Percentiles rank a stretch among this genome's conserved stretches.
These are phyloP conservation scores for Polypterus senegalus DNA, from an alignment of 2,113 vertebrate species.

Conservation along the genomic window DNA sequence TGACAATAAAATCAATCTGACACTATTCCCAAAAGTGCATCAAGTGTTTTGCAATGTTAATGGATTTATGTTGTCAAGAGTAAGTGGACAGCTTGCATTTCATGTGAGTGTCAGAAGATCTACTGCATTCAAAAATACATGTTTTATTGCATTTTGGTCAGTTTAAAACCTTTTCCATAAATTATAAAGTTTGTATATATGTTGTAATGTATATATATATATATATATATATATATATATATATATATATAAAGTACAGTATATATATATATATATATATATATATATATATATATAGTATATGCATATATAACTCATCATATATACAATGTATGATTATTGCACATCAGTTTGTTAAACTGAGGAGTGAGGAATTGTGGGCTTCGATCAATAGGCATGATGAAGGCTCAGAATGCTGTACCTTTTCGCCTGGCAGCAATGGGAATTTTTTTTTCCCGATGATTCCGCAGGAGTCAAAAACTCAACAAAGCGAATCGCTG, in stretches of 20 bases:
- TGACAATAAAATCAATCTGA: slow-evolving; percentile 59
- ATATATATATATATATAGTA: too few relatives aligned
- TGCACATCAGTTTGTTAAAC: slow-evolving; percentile 17
- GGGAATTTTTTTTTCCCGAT: slow-evolving; percentile 31
- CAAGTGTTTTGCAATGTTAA: slow-evolving; percentile 46
- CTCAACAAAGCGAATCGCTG: slow-evolving; percentile 53
- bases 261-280: too few relatives aligned
- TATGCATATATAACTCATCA: too few relatives aligned
- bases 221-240: too few relatives aligned
- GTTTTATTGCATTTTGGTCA: slow-evolving; percentile 13
- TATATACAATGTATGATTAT: too few relatives aligned
- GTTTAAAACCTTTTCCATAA: slow-evolving; percentile 19
- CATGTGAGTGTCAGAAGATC: slow-evolving; percentile 11
- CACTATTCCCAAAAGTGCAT: slow-evolving; percentile 43
- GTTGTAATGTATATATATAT: too few relatives aligned
- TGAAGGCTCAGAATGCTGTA: slow-evolving; percentile 38
- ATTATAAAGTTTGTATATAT: too few relatives aligned
- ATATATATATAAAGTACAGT: too few relatives aligned
- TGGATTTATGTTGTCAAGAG: slow-evolving; percentile 24
- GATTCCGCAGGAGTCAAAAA: slow-evolving; percentile 57
- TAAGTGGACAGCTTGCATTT: neutral
- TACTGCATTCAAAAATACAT: neutral
- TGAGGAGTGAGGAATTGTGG: slow-evolving; percentile 9
- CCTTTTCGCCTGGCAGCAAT: slow-evolving; percentile 37
- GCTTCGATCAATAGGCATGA: slow-evolving; percentile 40